Evolutionary conservation across 2,888 invertebrate genomes (phyloP).

Genomic region (Hedya salicella): DNA sequence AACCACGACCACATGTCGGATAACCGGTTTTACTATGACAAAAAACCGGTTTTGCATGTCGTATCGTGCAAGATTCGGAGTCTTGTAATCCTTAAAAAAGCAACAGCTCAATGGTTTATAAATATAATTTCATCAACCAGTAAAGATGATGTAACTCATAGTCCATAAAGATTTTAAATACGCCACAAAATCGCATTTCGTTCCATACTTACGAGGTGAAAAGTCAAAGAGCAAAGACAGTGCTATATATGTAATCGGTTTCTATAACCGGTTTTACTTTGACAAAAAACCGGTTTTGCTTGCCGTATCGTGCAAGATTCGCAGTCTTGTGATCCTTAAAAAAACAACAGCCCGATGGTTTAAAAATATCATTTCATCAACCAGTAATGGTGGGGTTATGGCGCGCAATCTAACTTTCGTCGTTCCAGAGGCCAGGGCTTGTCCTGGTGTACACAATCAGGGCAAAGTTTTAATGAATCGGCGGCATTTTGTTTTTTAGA

Average conservation of each 20-base stretch:
- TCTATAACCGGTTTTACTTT: no score
- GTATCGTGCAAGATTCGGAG: not conserved
- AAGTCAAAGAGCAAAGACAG: no score
- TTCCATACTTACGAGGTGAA: no score
- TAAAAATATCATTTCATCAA: slow-evolving; percentile 38
- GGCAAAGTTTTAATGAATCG: slow-evolving; percentile 78
- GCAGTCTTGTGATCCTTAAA: no score
- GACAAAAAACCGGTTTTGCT: not conserved
- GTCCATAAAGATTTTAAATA: no score
- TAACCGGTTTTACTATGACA: no score
- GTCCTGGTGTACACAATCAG: slow-evolving; percentile 51
- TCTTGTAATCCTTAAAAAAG: not conserved
- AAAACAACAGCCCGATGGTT: slow-evolving; percentile 19
- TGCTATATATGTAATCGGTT: no score
- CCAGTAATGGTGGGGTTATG: slow-evolving; percentile 55
- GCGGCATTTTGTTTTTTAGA: slow-evolving; percentile 53
- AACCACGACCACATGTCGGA: no score
- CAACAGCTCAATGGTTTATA: not conserved
- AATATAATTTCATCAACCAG: not conserved
- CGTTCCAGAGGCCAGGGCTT: slow-evolving; percentile 51
- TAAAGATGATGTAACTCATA: no score
- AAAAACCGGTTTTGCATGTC: no score
- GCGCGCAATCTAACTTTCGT: slow-evolving; percentile 47
- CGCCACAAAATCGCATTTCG: no score
- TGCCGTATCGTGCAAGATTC: no score